Base-by-base conservation (phyloP, 2,113 vertebrate genomes). In the Falcunculus frontatus region DNA sequence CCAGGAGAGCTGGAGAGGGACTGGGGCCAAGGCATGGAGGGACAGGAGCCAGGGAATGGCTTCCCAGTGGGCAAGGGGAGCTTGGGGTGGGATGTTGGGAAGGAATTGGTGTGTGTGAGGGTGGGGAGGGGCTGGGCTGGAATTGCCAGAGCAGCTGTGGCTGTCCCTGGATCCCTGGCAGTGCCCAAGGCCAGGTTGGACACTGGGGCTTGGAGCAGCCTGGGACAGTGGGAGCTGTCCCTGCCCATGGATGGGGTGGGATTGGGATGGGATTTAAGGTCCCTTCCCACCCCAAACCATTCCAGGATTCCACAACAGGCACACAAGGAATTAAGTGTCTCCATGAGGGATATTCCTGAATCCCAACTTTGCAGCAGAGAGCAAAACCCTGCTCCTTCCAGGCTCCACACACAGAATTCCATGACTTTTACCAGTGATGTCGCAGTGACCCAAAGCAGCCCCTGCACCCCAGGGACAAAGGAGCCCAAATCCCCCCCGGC, bases 331-430 rank as follows among this genome's bases (percentile, higher is more conserved):
- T 26, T 9, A 14, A 5, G 7, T 3, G 4, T 17, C 29, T 75
- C 39, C 49, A 11, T 4, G 27, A 17, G 5, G 20, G 44, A 41
- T 3, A 30, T 11, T 57, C 65, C 74, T 27, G 2, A 23, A 85
- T 6, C 52, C 84, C 30, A 25, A 19, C 26, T 2, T 19, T 1
- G 17, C 52, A 47, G 35, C n/a, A 64, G 13, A 20, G 52, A 32
- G 12, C 10, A 3, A 1, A 0, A 2, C 0, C 1, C 46, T 41
- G 39, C 39, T 39, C 39, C 39, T 39, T 9, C 47, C 41, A 37
- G 7, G 12, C 33, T 26, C 46, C 11, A 16, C 44, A 37, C 27
- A 25, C 25, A 14, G 46, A 4, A 11, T n/a, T 35, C 33, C 32
- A 11, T 1, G 3, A 25, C 30, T 44, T 74, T 25, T 4, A 2